phyloP scores from a whole-genome alignment of 2,797 vertebrate genomes.

The Catostomus latipinnis region DNA sequence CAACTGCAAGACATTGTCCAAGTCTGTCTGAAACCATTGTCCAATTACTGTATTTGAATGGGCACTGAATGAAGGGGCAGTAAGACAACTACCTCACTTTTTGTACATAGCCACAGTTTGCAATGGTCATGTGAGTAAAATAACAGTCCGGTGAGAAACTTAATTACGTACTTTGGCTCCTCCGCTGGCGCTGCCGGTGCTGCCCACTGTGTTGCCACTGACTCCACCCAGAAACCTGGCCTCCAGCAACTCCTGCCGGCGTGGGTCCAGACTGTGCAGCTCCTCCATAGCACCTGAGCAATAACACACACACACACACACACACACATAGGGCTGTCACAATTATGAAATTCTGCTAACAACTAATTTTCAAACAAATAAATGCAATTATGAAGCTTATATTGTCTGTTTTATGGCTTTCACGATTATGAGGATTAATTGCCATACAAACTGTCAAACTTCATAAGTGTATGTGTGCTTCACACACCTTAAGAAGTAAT shows the following conservation, averaged over 20 bases:
- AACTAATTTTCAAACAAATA: no score
- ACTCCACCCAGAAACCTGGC: conserved; percentile 96
- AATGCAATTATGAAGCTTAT: no score
- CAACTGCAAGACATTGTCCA: not conserved
- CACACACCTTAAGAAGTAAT: no score
- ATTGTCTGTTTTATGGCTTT: no score
- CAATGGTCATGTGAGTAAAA: not conserved
- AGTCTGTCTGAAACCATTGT: no score
- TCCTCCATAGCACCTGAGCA: conserved; percentile 95
- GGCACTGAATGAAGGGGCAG: no score
- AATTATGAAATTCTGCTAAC: no score
- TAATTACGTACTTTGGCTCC: conserved; percentile 90
- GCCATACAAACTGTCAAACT: no score
- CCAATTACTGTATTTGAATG: no score
- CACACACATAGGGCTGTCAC: not conserved
- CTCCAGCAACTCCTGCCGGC: conserved; percentile 96
- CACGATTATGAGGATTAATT: no score
- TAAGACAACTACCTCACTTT: not conserved
- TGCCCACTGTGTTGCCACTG: conserved; percentile 92
- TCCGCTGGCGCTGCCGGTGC: conserved; percentile 95
- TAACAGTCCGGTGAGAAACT: not conserved
- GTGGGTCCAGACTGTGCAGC: conserved; percentile 98
- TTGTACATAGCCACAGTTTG: not conserved
- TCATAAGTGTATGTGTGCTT: no score
- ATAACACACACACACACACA: conserved; percentile 28